A percentile compares a stretch with the other conserved stretches of the same genome.
Evolutionary conservation across 2,113 vertebrate species (phyloP).

Genomic region (Psephotus haematonotus): DNA sequence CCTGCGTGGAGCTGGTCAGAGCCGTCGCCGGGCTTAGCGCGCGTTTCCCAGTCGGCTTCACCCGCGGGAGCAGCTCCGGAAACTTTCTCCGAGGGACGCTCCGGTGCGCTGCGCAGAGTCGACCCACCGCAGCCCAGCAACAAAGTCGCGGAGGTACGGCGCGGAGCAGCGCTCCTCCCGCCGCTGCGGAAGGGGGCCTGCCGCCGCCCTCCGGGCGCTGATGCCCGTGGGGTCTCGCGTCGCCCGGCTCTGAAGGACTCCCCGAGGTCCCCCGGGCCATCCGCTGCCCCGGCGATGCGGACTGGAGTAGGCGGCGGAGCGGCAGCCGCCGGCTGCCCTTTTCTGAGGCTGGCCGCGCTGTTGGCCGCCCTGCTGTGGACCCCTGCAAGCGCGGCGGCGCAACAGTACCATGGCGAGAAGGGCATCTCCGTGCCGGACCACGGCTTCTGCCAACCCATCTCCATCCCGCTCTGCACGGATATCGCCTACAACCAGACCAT

Average conservation of each 20-base stretch:
- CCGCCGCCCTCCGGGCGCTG: background rate
- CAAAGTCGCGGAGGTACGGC: background rate
- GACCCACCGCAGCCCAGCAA: background rate
- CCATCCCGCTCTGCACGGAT: conserved; percentile 93
- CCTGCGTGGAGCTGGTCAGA: background rate
- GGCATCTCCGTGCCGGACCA: conserved; percentile 91
- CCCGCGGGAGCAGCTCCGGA: background rate
- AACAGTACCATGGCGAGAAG: conserved; percentile 86
- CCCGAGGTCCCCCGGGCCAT: background rate
- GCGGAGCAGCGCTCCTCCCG: background rate
- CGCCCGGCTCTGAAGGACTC: background rate
- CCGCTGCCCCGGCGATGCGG: background rate
- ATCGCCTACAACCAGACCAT: conserved; percentile 97
- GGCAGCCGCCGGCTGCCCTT: background rate
- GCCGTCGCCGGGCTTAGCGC: background rate
- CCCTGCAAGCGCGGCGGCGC: conserved; percentile 31
- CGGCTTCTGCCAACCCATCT: conserved; percentile 93
- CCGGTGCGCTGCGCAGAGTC: background rate
- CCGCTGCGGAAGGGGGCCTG: background rate
- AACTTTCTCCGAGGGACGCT: conserved; percentile 45
- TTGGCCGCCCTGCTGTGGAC: conserved; percentile 51
- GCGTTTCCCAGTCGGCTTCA: background rate
- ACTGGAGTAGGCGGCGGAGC: background rate
- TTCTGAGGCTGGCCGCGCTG: conserved; percentile 41
- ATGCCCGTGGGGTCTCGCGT: conserved; percentile 42